These are phyloP conservation scores for Phalloptychus januarius DNA, from an alignment of 2,797 vertebrate genomes.

Conservation along the genomic window DNA sequence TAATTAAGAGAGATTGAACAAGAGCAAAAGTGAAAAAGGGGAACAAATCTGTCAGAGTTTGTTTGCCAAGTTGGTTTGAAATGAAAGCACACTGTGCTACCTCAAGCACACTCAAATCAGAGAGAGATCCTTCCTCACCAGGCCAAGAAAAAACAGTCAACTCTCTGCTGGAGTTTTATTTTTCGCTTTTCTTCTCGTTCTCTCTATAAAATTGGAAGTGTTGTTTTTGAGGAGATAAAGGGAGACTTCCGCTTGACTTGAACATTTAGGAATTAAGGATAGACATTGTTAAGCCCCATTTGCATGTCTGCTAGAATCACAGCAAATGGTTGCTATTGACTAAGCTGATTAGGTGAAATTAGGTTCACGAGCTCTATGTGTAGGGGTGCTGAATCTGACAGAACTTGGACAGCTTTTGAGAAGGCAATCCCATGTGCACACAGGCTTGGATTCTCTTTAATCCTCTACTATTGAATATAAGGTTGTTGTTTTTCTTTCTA, in stretches of 20 bases:
- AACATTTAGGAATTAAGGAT: slow-evolving; percentile 82
- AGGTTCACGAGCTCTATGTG: slow-evolving; percentile 81
- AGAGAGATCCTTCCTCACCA: slow-evolving; percentile 75
- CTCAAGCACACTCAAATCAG: slow-evolving; percentile 84
- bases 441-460: slow-evolving; percentile 71
- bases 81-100: slow-evolving; percentile 84
- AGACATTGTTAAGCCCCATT: slow-evolving; percentile 81
- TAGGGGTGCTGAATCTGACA: slow-evolving; percentile 80
- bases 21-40: slow-evolving; percentile 69
- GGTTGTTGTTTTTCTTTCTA: slow-evolving; percentile 47
- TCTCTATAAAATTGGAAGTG: slow-evolving; percentile 71
- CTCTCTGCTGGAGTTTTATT: slow-evolving; percentile 61
- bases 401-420: slow-evolving; percentile 78
- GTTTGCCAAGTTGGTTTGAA: slow-evolving; percentile 85
- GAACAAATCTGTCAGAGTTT: slow-evolving; percentile 85
- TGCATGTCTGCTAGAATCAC: slow-evolving; percentile 82
- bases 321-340: slow-evolving; percentile 81
- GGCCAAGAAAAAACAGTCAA: slow-evolving; percentile 61
- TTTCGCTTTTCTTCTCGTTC: slow-evolving; percentile 34
- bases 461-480: slow-evolving; percentile 70
- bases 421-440: slow-evolving; percentile 79
- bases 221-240: slow-evolving; percentile 82
- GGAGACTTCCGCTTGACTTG: slow-evolving; percentile 78
- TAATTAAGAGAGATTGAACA: slow-evolving; percentile 71
- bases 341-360: slow-evolving; percentile 86